Evolutionary conservation across 2,888 invertebrate species (phyloP), one percentile per base, ranked within the genome.

Genomic region (Eupithecia exiguata): DNA sequence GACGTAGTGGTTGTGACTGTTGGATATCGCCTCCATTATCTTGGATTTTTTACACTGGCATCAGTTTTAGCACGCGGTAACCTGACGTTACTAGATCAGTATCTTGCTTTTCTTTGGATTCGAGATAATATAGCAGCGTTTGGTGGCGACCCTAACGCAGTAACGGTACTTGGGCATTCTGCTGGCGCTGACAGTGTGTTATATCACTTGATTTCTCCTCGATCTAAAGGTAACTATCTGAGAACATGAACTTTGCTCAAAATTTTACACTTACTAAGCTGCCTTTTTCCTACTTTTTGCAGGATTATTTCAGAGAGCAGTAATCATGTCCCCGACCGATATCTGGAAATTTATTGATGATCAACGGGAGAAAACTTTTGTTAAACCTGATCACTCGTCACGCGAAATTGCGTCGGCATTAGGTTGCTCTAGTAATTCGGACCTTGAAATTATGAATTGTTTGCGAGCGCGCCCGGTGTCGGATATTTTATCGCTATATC

Each of bases 91-190:
- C 96, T 97, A 81, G 98, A 99, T 89, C 98, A 98, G 86, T 96
- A 97, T 83, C 91, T 98, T 88, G 98, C 97, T 0, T 90, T 99
- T 73, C 84, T 96, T 65, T 97, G 97, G 97, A 94, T 97, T 4
- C 95, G 96, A 76, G 96, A 97, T 81, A 97, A 98, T 87, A 97
- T 98, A 70, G 94, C 94, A 63, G 95, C 95, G 66, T 98, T 98
- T 87, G 97, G 97, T 36, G 98, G 98, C 6, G 97, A 98, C 89
- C 96, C 96, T 0, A 95, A 95, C 63, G 95, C 96, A 78, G 95
- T 98, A n/a, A 98, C 98, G 0, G 87, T 98, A 0, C 95, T 97
- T 83, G 98, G 98, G 0, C 97, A 98, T 89, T 97, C 97, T 38
- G 96, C 97, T 49, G 97, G 97, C 14, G 97, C 97, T 5, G 95